Conservation (phyloP, 92 coral and sea anemone species). For the Galaxea fascicularis region DNA sequence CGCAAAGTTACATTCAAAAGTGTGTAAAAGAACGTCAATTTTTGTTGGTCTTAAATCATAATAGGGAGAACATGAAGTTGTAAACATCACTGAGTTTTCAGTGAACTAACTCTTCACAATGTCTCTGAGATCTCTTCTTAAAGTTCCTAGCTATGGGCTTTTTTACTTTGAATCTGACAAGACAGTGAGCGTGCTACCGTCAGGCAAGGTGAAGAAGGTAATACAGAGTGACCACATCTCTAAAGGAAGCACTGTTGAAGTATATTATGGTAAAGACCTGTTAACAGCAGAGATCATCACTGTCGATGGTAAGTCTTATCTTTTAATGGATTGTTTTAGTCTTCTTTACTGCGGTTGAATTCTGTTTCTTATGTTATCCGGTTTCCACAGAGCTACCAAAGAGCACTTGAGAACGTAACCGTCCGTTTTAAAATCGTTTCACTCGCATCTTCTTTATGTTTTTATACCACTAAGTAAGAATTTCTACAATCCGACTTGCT, state of each 20-base stretch:
- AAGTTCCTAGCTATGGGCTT: conserved; percentile 37
- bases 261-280: conserved; percentile 6
- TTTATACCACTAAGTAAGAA: neutral
- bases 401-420: conserved; percentile 3
- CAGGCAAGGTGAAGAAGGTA: conserved; percentile 32
- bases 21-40: conserved; percentile 10
- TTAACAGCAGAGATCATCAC: conserved; percentile 30
- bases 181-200: conserved; percentile 33
- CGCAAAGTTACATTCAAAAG: conserved; percentile 27
- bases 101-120: conserved; percentile 18
- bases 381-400: conserved; percentile 13
- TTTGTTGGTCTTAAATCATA: conserved; percentile 25
- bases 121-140: conserved; percentile 24
- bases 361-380: neutral
- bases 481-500: neutral
- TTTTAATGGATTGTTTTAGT: conserved; percentile 9
- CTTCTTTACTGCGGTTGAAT: conserved; percentile 10
- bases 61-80: conserved; percentile 12
- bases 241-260: conserved; percentile 28
- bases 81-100: conserved; percentile 17
- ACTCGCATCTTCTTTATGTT: neutral
- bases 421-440: conserved; percentile 5
- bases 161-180: conserved; percentile 44
- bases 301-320: conserved; percentile 36
- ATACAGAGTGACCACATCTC: conserved; percentile 9